Conservation (phyloP, 2,888 invertebrate genomes). For the Cosmia pyralina region DNA sequence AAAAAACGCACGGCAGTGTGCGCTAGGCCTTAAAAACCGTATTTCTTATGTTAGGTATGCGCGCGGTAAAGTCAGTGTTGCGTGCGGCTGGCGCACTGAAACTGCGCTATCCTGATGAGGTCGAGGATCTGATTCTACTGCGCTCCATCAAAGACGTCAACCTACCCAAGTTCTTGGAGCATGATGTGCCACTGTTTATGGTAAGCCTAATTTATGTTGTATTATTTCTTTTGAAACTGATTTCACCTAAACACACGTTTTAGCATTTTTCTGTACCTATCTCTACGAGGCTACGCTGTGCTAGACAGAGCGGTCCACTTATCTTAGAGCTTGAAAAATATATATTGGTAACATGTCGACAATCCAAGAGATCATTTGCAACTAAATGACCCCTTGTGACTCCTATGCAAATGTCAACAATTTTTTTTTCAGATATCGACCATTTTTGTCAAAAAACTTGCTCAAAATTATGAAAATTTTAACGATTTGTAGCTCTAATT, state of each 20-base stretch:
- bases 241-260: background rate
- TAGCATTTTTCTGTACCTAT: background rate
- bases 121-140: conserved; percentile 96
- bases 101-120: conserved; percentile 95
- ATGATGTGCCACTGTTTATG: conserved; percentile 96
- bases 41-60: conserved; percentile 91
- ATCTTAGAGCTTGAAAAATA: background rate
- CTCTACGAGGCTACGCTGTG: background rate
- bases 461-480: too few species aligned
- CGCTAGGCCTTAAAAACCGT: background rate
- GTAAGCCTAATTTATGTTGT: conserved; percentile 74
- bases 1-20: too few species aligned
- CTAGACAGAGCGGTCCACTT: too few species aligned
- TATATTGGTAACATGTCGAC: too few species aligned
- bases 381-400: too few species aligned
- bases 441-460: too few species aligned
- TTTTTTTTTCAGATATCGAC: too few species aligned
- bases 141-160: conserved; percentile 98
- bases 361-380: too few species aligned
- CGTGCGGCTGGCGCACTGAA: conserved; percentile 97
- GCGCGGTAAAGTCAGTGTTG: conserved; percentile 98
- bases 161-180: conserved; percentile 97
- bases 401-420: too few species aligned
- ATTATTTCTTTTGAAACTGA: background rate
- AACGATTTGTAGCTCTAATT: too few species aligned